A percentile compares a stretch with the other conserved stretches of the same genome.
Conservation (phyloP, 2,113 vertebrate genomes). For the Anser cygnoides region DNA sequence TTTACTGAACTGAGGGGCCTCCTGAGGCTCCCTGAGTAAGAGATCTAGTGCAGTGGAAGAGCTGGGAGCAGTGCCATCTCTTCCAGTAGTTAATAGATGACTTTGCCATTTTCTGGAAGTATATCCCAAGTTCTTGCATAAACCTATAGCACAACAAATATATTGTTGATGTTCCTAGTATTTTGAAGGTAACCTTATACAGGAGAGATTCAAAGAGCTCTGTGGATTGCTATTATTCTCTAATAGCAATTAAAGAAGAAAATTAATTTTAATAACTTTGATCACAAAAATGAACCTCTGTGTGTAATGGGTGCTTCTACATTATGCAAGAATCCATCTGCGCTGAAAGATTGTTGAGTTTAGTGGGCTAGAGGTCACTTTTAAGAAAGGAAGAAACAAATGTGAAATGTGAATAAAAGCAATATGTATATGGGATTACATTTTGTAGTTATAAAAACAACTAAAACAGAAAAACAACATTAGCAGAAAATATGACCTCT, state of each 20-base stretch:
- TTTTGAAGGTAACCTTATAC: too few species aligned
- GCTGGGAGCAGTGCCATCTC: too few species aligned
- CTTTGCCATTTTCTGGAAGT: neutral
- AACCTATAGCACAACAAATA: neutral
- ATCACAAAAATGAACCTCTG: neutral
- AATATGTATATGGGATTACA: neutral
- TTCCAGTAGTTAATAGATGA: neutral
- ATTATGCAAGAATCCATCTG: neutral
- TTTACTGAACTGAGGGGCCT: too few species aligned
- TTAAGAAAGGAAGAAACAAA: neutral
- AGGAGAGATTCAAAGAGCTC: too few species aligned
- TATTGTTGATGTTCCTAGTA: too few species aligned
- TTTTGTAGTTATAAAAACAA: neutral
- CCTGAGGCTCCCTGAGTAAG: too few species aligned
- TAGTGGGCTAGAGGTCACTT: neutral
- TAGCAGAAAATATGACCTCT: neutral
- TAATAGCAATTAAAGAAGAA: too few species aligned
- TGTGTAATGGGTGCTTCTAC: neutral
- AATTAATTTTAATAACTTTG: neutral
- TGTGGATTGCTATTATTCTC: too few species aligned
- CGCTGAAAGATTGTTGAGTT: neutral
- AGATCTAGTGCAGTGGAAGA: too few species aligned
- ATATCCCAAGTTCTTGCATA: neutral
- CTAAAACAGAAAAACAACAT: neutral
- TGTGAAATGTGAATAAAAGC: neutral